phyloP scores from a whole-genome alignment of 2,888 invertebrate species.

The Cantharis rufa region DNA sequence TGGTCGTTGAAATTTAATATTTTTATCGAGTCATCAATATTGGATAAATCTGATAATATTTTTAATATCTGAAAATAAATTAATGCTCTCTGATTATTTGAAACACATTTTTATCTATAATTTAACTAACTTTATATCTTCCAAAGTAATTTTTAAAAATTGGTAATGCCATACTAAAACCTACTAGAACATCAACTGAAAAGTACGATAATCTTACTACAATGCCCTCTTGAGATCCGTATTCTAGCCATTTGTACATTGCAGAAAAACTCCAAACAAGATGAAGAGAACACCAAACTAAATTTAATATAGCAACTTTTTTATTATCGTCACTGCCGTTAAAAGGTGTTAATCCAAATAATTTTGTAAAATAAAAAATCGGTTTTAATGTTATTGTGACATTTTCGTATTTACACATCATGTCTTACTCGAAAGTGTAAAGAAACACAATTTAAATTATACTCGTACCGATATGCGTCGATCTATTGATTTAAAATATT shows the following conservation, averaged over 20 bases:
- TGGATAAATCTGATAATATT: neutral
- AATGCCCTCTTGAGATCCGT: neutral
- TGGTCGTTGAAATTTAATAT: neutral
- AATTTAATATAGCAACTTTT: neutral
- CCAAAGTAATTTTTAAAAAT: neutral
- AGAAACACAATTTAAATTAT: neutral
- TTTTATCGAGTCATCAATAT: neutral
- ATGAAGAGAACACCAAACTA: neutral
- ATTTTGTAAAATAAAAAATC: neutral
- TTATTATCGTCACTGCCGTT: neutral
- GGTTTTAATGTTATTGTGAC: neutral
- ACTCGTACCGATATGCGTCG: too few relatives aligned
- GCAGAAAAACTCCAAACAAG: neutral
- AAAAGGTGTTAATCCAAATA: neutral
- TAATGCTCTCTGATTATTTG: neutral
- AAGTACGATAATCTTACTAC: neutral
- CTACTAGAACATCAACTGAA: neutral
- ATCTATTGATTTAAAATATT: too few relatives aligned
- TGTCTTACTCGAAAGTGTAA: neutral
- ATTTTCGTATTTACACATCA: neutral
- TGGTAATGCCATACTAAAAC: neutral
- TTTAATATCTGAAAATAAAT: neutral
- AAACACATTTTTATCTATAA: too few relatives aligned
- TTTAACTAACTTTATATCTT: neutral
- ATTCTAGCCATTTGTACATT: neutral